Evolutionary conservation across 1,140 invertebrate genomes (phyloP).

Genomic region (Papilio machaon): DNA sequence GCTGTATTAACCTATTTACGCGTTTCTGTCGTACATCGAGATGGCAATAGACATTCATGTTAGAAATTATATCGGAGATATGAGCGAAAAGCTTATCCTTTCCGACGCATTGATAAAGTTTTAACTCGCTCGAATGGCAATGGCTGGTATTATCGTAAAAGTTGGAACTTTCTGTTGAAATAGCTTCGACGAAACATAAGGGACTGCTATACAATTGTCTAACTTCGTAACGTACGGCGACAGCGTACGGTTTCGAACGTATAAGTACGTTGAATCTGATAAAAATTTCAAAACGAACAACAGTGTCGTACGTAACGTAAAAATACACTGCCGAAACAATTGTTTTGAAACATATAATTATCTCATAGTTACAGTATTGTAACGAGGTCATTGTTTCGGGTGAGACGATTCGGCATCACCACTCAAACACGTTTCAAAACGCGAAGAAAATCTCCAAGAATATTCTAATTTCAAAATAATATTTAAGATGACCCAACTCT

Average conservation of each 20-base stretch:
- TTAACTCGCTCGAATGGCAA: conserved; percentile 80
- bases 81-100: conserved; percentile 73
- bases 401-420: conserved; percentile 14
- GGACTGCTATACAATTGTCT: conserved; percentile 79
- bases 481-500: background rate
- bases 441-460: conserved; percentile 10
- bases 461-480: conserved; percentile 17
- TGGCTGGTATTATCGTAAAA: conserved; percentile 81
- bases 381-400: conserved; percentile 34
- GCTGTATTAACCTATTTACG: conserved; percentile 27
- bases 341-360: too few relatives aligned
- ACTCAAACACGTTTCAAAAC: conserved; percentile 26
- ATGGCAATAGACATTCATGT: conserved; percentile 42
- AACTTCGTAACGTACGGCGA: conserved; percentile 75
- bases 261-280: conserved; percentile 66
- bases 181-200: conserved; percentile 78
- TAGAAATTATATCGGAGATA: conserved; percentile 62
- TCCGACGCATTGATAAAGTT: conserved; percentile 80
- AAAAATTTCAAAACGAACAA: conserved; percentile 49
- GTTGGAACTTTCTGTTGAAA: conserved; percentile 78
- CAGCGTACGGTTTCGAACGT: conserved; percentile 58
- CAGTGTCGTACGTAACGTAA: background rate
- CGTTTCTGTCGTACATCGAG: conserved; percentile 36
- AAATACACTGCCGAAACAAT: background rate
- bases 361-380: background rate